Base-by-base conservation (phyloP, 2,797 vertebrate genomes). In the Melanotaenia nigrans region DNA sequence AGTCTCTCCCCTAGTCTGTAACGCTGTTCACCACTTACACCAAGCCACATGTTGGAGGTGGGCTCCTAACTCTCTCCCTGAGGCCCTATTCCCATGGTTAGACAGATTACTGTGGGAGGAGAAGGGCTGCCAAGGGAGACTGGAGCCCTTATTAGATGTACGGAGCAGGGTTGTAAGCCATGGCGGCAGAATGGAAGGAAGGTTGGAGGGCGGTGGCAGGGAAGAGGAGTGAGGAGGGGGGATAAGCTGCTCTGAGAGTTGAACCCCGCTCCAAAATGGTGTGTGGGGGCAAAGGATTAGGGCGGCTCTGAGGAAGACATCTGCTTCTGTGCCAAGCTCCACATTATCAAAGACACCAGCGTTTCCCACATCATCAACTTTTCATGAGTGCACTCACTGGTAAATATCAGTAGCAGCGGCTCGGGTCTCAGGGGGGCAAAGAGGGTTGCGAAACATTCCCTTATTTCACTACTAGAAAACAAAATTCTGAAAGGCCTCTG, bases 341-440 rank as follows among this genome's bases (percentile, higher is more conserved):
- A 75, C 83, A 93, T 91, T 92, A 95, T 95, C 93, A 95, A 94
- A 95, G 93, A 93, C 93, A 85, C 89, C 91, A 87, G 93, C 82
- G 79, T 86, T 93, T 94, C 94, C 94, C 94, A 94, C 85, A 93
- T 92, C 94, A 95, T 95, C 94, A 95, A 95, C 88, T 92, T 95
- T 94, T 95, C 93, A 94, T 95, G 93, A 95, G 93, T 70, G 76
- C 83, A 65, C 87, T 89, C 90, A 80, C 90, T 92, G 90, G 92
- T 92, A 94, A 94, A 94, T 94, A 94, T 91, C 91, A 90, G 89
- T 84, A 75, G 77, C 85, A 85, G 84, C 62, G 84, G 84, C 86
- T 83, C 36, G 66, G 71, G 85, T 90, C 91, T 89, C 90, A 5
- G 49, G 87, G 82, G 85, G 74, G 58, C 59, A 55, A 69, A 78